These are phyloP conservation scores for Temnothorax curvispinosus DNA, from an alignment of 1,140 invertebrate genomes.

Conservation along the genomic window DNA sequence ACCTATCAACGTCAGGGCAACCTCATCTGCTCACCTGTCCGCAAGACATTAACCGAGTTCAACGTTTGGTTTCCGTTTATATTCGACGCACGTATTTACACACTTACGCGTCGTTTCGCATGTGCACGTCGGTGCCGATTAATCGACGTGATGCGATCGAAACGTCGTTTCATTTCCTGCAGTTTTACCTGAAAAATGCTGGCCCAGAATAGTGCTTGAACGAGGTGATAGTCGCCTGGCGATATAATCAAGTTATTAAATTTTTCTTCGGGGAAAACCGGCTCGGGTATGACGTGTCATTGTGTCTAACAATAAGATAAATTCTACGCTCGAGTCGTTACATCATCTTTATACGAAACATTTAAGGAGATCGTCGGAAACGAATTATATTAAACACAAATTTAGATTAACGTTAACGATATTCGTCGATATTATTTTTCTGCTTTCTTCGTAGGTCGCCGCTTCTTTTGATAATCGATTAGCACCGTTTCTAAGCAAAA, in stretches of 20 bases:
- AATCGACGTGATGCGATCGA: neutral
- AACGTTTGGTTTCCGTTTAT: slow-evolving; percentile 83
- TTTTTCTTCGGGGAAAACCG: neutral
- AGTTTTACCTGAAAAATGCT: neutral
- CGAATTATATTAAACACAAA: neutral
- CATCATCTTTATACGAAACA: neutral
- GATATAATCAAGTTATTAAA: slow-evolving; percentile 31
- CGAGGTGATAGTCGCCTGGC: neutral
- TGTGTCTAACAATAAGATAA: neutral
- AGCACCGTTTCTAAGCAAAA: neutral
- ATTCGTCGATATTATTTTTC: neutral
- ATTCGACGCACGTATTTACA: slow-evolving; percentile 60
- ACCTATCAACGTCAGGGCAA: slow-evolving; percentile 84
- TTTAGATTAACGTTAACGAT: neutral
- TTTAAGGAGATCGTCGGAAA: neutral
- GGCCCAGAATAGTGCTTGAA: neutral
- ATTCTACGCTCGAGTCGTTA: neutral
- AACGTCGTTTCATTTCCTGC: neutral
- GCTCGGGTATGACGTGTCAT: neutral
- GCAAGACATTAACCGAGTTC: slow-evolving; percentile 82
- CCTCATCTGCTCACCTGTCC: slow-evolving; percentile 82
- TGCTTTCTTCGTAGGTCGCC: neutral
- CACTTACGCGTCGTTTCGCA: slow-evolving; percentile 55
- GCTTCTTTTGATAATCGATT: neutral
- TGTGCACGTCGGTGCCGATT: neutral